These are phyloP conservation scores for Parnassius apollo DNA, from an alignment of 2,888 invertebrate genomes.

Conservation along the genomic window DNA sequence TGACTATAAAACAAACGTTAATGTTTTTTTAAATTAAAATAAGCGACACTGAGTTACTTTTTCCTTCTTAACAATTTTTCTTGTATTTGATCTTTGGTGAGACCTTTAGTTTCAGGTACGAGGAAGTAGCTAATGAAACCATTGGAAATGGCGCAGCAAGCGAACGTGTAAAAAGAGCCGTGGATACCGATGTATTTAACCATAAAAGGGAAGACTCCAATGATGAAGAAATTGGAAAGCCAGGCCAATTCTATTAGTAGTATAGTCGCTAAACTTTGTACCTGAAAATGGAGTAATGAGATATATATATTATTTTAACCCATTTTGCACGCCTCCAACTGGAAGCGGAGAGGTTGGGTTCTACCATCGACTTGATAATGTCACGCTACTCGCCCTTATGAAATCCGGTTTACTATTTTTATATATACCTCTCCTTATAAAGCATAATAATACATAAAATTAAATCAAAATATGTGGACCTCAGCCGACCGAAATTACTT, in stretches of 20 bases:
- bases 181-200: slow-evolving; percentile 50
- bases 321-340: too few relatives aligned
- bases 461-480: too few relatives aligned
- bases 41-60: slow-evolving; percentile 17
- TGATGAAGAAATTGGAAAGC: slow-evolving; percentile 65
- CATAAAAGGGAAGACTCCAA: slow-evolving; percentile 64
- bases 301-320: too few relatives aligned
- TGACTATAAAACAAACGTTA: too few relatives aligned
- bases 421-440: too few relatives aligned
- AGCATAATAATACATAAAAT: too few relatives aligned
- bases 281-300: slow-evolving; percentile 41
- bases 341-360: too few relatives aligned
- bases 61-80: slow-evolving; percentile 36
- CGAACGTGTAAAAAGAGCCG: slow-evolving; percentile 65
- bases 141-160: slow-evolving; percentile 45
- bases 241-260: slow-evolving; percentile 67
- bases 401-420: too few relatives aligned
- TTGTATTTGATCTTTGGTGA: slow-evolving; percentile 63
- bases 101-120: slow-evolving; percentile 75
- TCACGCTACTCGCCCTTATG: too few relatives aligned
- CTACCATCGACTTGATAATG: too few relatives aligned
- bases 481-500: too few relatives aligned
- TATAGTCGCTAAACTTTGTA: slow-evolving; percentile 67
- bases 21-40: too few relatives aligned
- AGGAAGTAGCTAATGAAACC: slow-evolving; percentile 49